Conservation (phyloP, 2,888 invertebrate species). For the Meloe dianella region DNA sequence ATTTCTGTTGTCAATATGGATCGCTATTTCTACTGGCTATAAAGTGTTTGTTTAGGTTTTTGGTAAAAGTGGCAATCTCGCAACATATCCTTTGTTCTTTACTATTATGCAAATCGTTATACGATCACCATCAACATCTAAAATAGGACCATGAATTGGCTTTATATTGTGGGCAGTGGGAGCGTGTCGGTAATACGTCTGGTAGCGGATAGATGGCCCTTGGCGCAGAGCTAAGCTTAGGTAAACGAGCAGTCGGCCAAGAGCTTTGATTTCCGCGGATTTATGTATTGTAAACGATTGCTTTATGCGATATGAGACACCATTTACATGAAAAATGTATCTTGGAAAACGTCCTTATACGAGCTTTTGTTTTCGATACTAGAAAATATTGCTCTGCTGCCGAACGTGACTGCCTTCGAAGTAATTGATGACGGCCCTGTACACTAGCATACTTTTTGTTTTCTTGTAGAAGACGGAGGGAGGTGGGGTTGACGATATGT, state of each 20-base stretch:
- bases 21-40: constrained; percentile 12
- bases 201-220: constrained; percentile 52
- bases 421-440: constrained; percentile 58
- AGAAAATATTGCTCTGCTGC: constrained; percentile 58
- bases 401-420: constrained; percentile 58
- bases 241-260: constrained; percentile 54
- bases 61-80: constrained; percentile 22
- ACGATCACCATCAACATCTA: constrained; percentile 25
- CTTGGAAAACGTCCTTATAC: constrained; percentile 59
- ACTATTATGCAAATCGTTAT: constrained; percentile 35
- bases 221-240: constrained; percentile 52
- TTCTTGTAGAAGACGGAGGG: constrained; percentile 30
- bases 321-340: constrained; percentile 63
- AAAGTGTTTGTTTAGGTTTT: constrained; percentile 21
- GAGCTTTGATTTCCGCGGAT: constrained; percentile 61
- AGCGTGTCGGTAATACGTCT: constrained; percentile 39
- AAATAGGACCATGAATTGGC: constrained; percentile 35
- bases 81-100: constrained; percentile 20
- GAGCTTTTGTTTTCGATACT: constrained; percentile 62
- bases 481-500: constrained; percentile 22
- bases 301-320: constrained; percentile 63
- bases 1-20: background rate
- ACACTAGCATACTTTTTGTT: constrained; percentile 15
- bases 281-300: constrained; percentile 63
- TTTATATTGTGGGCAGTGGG: constrained; percentile 37